These are phyloP conservation scores for Ellobium chinense DNA, from an alignment of 2,888 invertebrate genomes.

Conservation along the genomic window DNA sequence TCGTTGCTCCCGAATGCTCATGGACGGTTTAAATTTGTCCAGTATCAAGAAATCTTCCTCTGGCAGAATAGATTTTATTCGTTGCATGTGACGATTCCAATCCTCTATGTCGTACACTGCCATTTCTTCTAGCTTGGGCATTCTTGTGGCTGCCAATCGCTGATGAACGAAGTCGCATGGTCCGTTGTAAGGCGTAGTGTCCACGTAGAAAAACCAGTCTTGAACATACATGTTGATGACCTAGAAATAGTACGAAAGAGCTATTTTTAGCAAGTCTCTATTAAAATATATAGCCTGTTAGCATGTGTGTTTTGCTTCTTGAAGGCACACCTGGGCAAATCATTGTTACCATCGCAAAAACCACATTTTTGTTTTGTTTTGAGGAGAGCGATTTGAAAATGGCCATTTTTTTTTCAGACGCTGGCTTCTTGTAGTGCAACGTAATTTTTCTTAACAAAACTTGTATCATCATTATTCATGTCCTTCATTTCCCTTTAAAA, in stretches of 20 bases:
- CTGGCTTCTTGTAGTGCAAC: too few species aligned
- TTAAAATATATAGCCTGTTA: too few species aligned
- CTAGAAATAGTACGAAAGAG: background rate
- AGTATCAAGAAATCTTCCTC: slow-evolving; percentile 24
- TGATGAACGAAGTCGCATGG: slow-evolving; percentile 31
- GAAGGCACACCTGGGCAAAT: too few species aligned
- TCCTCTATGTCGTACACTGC: slow-evolving; percentile 31
- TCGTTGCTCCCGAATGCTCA: slow-evolving; percentile 42
- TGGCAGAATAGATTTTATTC: background rate
- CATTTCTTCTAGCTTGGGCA: slow-evolving; percentile 36
- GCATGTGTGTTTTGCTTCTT: too few species aligned
- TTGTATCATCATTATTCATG: too few species aligned
- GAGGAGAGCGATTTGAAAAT: too few species aligned
- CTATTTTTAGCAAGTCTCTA: background rate
- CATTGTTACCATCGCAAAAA: too few species aligned
- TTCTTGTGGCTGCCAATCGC: slow-evolving; percentile 21
- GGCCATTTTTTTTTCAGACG: too few species aligned
- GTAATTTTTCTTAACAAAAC: too few species aligned
- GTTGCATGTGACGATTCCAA: slow-evolving; percentile 24
- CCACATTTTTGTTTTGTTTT: too few species aligned
- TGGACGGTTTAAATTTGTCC: slow-evolving; percentile 47
- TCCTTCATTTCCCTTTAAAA: too few species aligned
- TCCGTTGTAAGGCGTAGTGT: slow-evolving; percentile 33
- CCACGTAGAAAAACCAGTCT: slow-evolving; percentile 47
- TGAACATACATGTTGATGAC: slow-evolving; percentile 39